These are phyloP conservation scores for Stegophylla sp. DNA, from an alignment of 2,888 invertebrate genomes.

Conservation along the genomic window DNA sequence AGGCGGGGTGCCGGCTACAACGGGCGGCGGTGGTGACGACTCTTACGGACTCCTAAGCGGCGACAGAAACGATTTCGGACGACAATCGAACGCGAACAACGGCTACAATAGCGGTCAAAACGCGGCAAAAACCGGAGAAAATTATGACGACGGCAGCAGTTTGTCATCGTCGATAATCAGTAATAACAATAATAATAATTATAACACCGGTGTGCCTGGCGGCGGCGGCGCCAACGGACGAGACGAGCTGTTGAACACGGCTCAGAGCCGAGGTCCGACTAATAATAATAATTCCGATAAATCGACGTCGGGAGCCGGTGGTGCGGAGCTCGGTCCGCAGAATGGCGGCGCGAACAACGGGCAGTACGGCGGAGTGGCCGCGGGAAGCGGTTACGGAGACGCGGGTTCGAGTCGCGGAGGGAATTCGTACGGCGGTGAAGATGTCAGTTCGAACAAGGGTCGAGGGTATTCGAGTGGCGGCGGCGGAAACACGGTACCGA, in stretches of 20 bases:
- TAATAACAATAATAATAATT: background rate
- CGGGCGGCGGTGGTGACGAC: too few species aligned
- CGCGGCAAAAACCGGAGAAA: background rate
- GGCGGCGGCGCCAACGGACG: background rate
- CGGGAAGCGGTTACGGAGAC: background rate
- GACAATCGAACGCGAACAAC: background rate
- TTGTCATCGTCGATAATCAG: too few species aligned
- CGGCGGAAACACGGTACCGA: background rate
- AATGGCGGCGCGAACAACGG: background rate
- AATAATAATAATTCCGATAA: background rate
- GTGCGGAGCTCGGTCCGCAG: too few species aligned
- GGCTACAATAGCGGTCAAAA: background rate
- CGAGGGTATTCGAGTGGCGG: background rate
- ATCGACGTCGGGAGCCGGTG: too few species aligned
- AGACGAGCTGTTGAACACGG: background rate
- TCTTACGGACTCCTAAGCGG: too few species aligned
- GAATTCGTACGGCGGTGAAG: too few species aligned
- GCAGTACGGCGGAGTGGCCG: background rate
- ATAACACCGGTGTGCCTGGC: background rate
- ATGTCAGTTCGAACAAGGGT: background rate
- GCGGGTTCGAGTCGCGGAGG: background rate
- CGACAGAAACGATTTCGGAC: background rate
- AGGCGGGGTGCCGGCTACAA: too few species aligned
- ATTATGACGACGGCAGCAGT: background rate
- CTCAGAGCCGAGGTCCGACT: background rate